These are phyloP conservation scores for Acanthosoma haemorrhoidale DNA, from an alignment of 2,888 invertebrate genomes.

Conservation along the genomic window DNA sequence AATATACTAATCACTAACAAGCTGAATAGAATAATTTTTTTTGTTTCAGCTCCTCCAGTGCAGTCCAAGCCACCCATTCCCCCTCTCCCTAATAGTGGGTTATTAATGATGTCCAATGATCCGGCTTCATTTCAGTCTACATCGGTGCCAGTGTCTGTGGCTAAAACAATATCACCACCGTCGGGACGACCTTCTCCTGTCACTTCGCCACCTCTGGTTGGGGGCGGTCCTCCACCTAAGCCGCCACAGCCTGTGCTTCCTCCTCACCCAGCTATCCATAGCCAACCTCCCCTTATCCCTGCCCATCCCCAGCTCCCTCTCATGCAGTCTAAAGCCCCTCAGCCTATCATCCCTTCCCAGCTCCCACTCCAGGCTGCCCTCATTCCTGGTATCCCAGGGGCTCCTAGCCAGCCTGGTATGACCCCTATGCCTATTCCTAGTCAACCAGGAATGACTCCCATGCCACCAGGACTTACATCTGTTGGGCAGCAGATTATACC, in stretches of 20 bases:
- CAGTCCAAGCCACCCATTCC: conserved; percentile 40
- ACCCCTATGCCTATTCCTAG: conserved; percentile 26
- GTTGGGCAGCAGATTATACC: conserved; percentile 22
- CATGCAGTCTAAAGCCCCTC: conserved; percentile 21
- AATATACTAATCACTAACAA: too few relatives aligned
- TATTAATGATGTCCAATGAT: conserved; percentile 25
- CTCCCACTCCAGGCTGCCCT: conserved; percentile 14
- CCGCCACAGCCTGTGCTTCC: conserved; percentile 42
- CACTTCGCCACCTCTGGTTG: conserved; percentile 23
- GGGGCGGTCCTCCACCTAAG: conserved; percentile 31
- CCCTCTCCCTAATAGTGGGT: conserved; percentile 30
- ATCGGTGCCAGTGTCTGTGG: conserved; percentile 24
- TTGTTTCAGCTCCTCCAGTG: conserved; percentile 10
- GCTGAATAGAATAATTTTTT: too few relatives aligned
- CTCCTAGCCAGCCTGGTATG: conserved; percentile 25
- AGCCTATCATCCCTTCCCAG: conserved; percentile 33
- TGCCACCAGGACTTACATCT: conserved; percentile 20
- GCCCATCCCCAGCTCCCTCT: conserved; percentile 35
- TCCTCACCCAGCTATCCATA: conserved; percentile 40
- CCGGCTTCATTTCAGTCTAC: conserved; percentile 44
- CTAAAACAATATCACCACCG: conserved; percentile 48
- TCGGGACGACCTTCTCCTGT: conserved; percentile 43
- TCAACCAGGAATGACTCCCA: conserved; percentile 29
- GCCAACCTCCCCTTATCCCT: conserved; percentile 32
- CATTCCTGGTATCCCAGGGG: conserved; percentile 25